A percentile compares a stretch with the other conserved stretches of the same genome.
Evolutionary conservation across 2,888 invertebrate species (phyloP).

Genomic region (Quadroppia sp.): DNA sequence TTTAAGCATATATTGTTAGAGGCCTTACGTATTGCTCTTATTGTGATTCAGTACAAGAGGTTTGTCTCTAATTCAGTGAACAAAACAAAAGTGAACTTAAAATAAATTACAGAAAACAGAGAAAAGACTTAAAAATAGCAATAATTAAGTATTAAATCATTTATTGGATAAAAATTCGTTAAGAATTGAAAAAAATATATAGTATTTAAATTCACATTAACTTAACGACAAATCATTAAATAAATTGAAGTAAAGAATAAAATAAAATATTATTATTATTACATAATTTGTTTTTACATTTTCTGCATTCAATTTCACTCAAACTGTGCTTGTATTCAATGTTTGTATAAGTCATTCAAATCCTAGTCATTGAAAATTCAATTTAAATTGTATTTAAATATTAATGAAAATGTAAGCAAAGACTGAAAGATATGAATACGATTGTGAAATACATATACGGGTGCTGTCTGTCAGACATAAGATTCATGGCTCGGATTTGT

Average conservation of each 20-base stretch:
- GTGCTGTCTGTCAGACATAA: not conserved
- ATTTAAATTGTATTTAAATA: not conserved
- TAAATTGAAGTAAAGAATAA: too few species aligned
- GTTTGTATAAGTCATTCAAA: not conserved
- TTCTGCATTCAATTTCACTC: too few species aligned
- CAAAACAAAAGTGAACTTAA: slow-evolving; percentile 9
- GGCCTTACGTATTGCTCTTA: not conserved
- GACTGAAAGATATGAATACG: not conserved
- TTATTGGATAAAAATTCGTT: not conserved
- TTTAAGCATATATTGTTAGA: slow-evolving; percentile 27
- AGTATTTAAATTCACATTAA: not conserved
- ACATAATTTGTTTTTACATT: too few species aligned
- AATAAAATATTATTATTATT: too few species aligned
- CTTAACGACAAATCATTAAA: too few species aligned
- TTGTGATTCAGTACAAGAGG: slow-evolving; percentile 8
- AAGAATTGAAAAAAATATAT: not conserved
- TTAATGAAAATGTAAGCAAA: not conserved
- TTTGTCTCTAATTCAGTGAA: slow-evolving; percentile 28
- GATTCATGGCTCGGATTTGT: slow-evolving; percentile 29
- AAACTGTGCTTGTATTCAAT: too few species aligned
- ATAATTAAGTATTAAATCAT: slow-evolving; percentile 28
- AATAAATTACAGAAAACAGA: slow-evolving; percentile 14
- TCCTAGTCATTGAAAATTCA: slow-evolving; percentile 18
- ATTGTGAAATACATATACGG: not conserved
- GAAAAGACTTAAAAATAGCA: not conserved